Evolutionary conservation across 64 coral and sea anemone species (phyloP).

Genomic region (Cladopsammia gracilis): DNA sequence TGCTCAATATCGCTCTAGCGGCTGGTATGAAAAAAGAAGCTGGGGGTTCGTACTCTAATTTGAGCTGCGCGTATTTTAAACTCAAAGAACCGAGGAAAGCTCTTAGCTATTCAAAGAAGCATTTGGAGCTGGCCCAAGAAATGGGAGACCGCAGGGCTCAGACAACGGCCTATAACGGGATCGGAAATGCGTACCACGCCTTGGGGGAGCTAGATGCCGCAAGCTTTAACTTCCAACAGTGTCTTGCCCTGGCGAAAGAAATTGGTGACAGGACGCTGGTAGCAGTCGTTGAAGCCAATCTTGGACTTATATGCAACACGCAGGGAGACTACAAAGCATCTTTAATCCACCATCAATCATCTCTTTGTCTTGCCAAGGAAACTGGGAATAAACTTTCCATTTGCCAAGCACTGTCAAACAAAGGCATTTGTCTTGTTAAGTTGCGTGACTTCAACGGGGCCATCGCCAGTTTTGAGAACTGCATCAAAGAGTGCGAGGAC

Average conservation of each 20-base stretch:
- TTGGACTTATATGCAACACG: not conserved
- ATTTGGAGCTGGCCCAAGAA: slow-evolving; percentile 2
- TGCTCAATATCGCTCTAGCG: not conserved
- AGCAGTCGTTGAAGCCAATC: not conserved
- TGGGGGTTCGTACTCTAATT: not conserved
- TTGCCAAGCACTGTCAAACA: not conserved
- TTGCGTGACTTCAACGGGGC: not conserved
- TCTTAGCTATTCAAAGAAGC: not conserved
- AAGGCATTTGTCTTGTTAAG: not conserved
- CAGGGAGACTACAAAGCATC: not conserved
- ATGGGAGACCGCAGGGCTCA: not conserved
- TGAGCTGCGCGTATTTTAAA: not conserved
- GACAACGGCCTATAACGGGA: not conserved
- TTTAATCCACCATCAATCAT: not conserved
- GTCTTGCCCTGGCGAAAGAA: not conserved
- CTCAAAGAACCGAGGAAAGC: not conserved
- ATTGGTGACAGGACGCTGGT: not conserved
- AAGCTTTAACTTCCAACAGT: not conserved
- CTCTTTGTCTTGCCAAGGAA: not conserved
- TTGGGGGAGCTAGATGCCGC: not conserved
- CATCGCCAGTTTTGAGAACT: not conserved
- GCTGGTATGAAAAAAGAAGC: not conserved
- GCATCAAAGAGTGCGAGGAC: slow-evolving; percentile 5
- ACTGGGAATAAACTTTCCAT: not conserved
- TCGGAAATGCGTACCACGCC: slow-evolving; percentile 6